Conservation (phyloP, 2,888 invertebrate species). For the Lampropteryx suffumata region DNA sequence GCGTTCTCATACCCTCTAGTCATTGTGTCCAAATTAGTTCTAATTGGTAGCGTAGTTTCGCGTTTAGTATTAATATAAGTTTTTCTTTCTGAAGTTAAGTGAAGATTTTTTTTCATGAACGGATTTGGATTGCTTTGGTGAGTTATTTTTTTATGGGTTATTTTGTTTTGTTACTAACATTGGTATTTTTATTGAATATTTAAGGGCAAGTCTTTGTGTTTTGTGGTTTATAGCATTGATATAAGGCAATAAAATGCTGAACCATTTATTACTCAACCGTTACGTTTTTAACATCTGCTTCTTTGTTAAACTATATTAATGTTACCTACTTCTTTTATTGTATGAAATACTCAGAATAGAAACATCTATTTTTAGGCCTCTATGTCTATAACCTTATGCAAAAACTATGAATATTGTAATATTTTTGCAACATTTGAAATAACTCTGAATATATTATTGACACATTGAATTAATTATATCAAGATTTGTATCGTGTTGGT, state of each 20-base stretch:
- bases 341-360: constrained; percentile 3
- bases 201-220: constrained; percentile 19
- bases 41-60: constrained; percentile 37
- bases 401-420: constrained; percentile 1
- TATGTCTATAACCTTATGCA: not conserved
- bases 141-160: constrained; percentile 43
- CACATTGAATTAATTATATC: not conserved
- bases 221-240: constrained; percentile 14
- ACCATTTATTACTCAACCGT: constrained; percentile 29
- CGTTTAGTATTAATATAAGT: constrained; percentile 51
- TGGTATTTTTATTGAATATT: constrained; percentile 7
- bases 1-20: constrained; percentile 74
- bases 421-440: not conserved
- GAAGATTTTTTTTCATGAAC: constrained; percentile 70
- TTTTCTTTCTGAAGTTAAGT: constrained; percentile 51
- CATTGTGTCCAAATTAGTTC: constrained; percentile 75
- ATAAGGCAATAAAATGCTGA: constrained; percentile 25
- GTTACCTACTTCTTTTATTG: constrained; percentile 16
- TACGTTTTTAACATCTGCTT: constrained; percentile 35
- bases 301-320: constrained; percentile 25
- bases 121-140: constrained; percentile 80
- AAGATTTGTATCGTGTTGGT: too few species aligned
- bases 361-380: constrained; percentile 8
- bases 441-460: not conserved
- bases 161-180: constrained; percentile 11